Base-by-base conservation (phyloP, 1,140 invertebrate species). In the Drosophila suzukii region DNA sequence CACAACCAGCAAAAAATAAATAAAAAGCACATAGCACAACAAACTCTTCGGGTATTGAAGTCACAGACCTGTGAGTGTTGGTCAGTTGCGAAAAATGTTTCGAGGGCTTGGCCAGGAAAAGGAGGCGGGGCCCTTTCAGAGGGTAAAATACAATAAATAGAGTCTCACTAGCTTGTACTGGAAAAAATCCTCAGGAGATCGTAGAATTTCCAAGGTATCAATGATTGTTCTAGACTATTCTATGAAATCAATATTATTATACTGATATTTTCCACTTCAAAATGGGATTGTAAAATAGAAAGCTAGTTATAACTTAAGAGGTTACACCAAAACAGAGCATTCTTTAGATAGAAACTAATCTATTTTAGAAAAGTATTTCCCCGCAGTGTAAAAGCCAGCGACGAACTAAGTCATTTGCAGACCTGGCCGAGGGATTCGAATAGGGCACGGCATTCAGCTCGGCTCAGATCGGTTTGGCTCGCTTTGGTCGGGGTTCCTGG, bases 381-480 rank as follows among this genome's bases (percentile, higher is more conserved):
- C 4, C 27, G 51, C 46, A 66, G 20, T 67, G 65, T 44, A 67
- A 43, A 13, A 44, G 44, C 59, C 63, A 63, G 41, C 38, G 36
- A 39, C 13, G 70, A 54, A 49, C 34, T 53, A 54, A 77, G 46
- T 76, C 74, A 70, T 76, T 67, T 77, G 70, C 70, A 65, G 70
- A 70, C 63, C 75, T 56, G 12, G n/a, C 34, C n/a, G 46, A 67
- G 59, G 47, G 58, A 68, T 53, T 68, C 65, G 60, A 65, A 68
- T 68, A 54, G 75, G 75, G 75, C 58, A 71, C 63, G 75, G 66
- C 75, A 59, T 59, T 77, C 74, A 77, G 62, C 50, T 43, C 36
- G 27, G 13, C 43, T 50, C 50, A 27, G 62, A 57, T 63, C 58
- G 41, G 51, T 56, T 75, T 51, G 30, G 56, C 39, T 59, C 30